A percentile compares a stretch with the other conserved stretches of the same genome.
Conservation (phyloP, 2,113 vertebrate species). For the Antennarius striatus region DNA sequence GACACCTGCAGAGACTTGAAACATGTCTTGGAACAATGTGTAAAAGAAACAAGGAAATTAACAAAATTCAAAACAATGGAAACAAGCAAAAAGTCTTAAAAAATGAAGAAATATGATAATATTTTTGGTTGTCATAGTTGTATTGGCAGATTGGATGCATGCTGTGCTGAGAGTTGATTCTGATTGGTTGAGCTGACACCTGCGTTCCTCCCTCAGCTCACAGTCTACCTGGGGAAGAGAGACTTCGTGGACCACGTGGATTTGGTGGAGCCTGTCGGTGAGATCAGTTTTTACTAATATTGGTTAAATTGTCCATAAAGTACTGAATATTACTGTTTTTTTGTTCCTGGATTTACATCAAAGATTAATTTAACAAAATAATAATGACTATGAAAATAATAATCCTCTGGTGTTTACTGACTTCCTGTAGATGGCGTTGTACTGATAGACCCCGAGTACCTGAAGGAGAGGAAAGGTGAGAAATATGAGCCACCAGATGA, state of each 20-base stretch:
- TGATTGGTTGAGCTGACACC: slow-evolving; percentile 8
- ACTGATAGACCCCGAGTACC: slow-evolving; percentile 93
- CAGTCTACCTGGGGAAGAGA: slow-evolving; percentile 83
- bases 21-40: too few species aligned
- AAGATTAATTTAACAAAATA: too few species aligned
- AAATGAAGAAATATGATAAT: too few species aligned
- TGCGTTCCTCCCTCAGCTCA: slow-evolving; percentile 68
- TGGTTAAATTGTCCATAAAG: too few species aligned
- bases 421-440: slow-evolving; percentile 89
- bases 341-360: too few species aligned
- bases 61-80: too few species aligned
- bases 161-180: background rate
- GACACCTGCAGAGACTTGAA: too few species aligned
- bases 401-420: background rate
- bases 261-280: slow-evolving; percentile 81
- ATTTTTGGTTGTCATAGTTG: background rate
- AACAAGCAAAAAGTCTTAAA: too few species aligned
- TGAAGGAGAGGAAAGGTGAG: slow-evolving; percentile 95
- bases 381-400: too few species aligned
- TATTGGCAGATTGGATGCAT: background rate
- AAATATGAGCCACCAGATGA: too few species aligned
- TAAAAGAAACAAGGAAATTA: too few species aligned
- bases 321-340: too few species aligned
- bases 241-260: slow-evolving; percentile 85
- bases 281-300: slow-evolving; percentile 17